phyloP scores from a whole-genome alignment of 2,888 invertebrate genomes.

The Habroteleia sp. region DNA sequence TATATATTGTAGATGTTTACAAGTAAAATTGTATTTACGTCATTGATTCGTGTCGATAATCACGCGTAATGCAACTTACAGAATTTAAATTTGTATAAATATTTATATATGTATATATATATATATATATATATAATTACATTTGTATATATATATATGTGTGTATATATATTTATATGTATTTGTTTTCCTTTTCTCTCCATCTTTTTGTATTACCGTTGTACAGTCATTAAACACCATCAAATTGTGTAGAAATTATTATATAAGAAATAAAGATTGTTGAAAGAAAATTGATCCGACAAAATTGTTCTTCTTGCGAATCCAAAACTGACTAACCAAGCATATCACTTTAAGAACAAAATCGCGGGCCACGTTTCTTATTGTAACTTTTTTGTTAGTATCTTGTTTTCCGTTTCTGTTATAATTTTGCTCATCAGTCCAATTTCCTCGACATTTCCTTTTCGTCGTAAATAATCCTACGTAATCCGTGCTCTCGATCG shows the following conservation, averaged over 20 bases:
- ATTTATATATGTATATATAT: too few relatives aligned
- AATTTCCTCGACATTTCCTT: too few relatives aligned
- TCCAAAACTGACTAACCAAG: slow-evolving; percentile 21
- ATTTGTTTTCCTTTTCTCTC: slow-evolving; percentile 24
- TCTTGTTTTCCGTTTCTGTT: slow-evolving; percentile 2
- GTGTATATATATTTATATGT: too few relatives aligned
- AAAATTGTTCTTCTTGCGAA: slow-evolving; percentile 20
- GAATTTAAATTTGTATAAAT: too few relatives aligned
- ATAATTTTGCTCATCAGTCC: too few relatives aligned
- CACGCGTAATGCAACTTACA: too few relatives aligned
- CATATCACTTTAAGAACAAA: slow-evolving; percentile 39
- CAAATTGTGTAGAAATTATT: slow-evolving; percentile 48
- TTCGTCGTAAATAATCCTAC: too few relatives aligned
- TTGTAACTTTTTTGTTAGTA: too few relatives aligned
- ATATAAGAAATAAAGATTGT: slow-evolving; percentile 59
- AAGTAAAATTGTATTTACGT: slow-evolving; percentile 44
- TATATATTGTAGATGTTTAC: slow-evolving; percentile 49
- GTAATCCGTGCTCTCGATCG: too few relatives aligned
- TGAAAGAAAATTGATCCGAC: slow-evolving; percentile 37
- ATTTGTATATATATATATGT: slow-evolving; percentile 46
- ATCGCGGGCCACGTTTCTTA: too few relatives aligned
- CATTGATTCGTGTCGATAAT: slow-evolving; percentile 34
- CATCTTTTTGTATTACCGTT: slow-evolving; percentile 46
- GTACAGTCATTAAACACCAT: slow-evolving; percentile 46
- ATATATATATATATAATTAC: slow-evolving; percentile 22